These are phyloP conservation scores for Dryadula phaetusa DNA, from an alignment of 2,888 invertebrate genomes.

Conservation along the genomic window DNA sequence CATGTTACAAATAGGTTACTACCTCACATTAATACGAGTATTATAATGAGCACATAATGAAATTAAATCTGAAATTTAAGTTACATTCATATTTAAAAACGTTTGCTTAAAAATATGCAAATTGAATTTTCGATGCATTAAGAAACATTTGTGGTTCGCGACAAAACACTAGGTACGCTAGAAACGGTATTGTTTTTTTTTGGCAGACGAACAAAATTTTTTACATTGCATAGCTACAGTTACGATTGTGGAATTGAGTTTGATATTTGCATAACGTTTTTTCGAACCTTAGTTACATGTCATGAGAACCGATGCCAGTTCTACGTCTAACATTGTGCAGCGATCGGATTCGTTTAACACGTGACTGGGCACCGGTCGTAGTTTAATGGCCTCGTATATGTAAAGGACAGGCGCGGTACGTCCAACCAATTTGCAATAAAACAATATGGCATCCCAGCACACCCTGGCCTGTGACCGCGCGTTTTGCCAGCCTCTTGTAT, in stretches of 20 bases:
- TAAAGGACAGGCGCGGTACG: slow-evolving; percentile 81
- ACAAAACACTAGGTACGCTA: slow-evolving; percentile 38
- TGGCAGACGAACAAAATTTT: slow-evolving; percentile 40
- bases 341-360: slow-evolving; percentile 83
- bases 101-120: background rate
- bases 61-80: background rate
- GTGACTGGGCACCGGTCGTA: slow-evolving; percentile 78
- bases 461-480: slow-evolving; percentile 62
- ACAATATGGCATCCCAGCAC: slow-evolving; percentile 76
- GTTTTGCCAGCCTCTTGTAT: slow-evolving; percentile 49
- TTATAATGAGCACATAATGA: background rate
- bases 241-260: slow-evolving; percentile 39
- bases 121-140: background rate
- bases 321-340: slow-evolving; percentile 69
- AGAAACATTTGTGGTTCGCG: slow-evolving; percentile 9
- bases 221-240: slow-evolving; percentile 43
- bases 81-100: background rate
- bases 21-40: background rate
- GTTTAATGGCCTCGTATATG: slow-evolving; percentile 83
- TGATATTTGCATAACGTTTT: slow-evolving; percentile 42
- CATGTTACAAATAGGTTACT: background rate
- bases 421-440: slow-evolving; percentile 84
- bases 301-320: slow-evolving; percentile 53
- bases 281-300: slow-evolving; percentile 54
- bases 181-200: slow-evolving; percentile 41